Base-by-base conservation (phyloP, 2,797 vertebrate genomes). In the Acanthopagrus latus region DNA sequence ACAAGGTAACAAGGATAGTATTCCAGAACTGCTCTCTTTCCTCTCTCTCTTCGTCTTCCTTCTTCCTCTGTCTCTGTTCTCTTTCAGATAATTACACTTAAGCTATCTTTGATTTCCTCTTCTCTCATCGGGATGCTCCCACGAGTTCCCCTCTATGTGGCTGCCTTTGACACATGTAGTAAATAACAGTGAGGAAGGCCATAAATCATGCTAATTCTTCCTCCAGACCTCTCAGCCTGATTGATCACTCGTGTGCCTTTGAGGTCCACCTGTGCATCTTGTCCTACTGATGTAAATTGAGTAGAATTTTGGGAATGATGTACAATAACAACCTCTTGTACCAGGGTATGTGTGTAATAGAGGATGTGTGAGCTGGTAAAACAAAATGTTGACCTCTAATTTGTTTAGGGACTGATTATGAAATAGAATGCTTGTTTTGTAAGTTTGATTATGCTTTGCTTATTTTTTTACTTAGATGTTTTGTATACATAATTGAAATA, bases 121-220 rank as follows among this genome's bases (percentile, higher is more conserved):
- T 55, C 46, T 27, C 78, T 87, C 78, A 66, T 57, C 44, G 65
- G 65, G 74, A 77, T 13, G 44, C 80, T 83, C 81, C 67, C 67
- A 41, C 14, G 65, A 88, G 81, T 74, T 80, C 48, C 63, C 71
- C 64, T 58, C 64, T 80, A 57, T 74, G 73, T 58, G 56, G 67
- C 66, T 71, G 56, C 79, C 62, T 87, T 60, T 82, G 89, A 86
- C 88, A 74, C 33, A 2, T 47, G 82, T 64, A 74, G 83, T 90
- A 92, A 94, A 93, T 91, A 92, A 83, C 68, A 58, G 58, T 43
- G 66, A 76, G 64, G 27, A 76, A 55, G 78, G 66, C 76, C 47
- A 84, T 91, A 82, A 86, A 89, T 92, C 92, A 90, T 58, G 72
- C 38, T 84, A 76, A 89, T 86, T 87, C 78, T 76, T 81, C 52